Conservation (phyloP, 1,140 invertebrate genomes). For the Polypedilum pembai region DNA sequence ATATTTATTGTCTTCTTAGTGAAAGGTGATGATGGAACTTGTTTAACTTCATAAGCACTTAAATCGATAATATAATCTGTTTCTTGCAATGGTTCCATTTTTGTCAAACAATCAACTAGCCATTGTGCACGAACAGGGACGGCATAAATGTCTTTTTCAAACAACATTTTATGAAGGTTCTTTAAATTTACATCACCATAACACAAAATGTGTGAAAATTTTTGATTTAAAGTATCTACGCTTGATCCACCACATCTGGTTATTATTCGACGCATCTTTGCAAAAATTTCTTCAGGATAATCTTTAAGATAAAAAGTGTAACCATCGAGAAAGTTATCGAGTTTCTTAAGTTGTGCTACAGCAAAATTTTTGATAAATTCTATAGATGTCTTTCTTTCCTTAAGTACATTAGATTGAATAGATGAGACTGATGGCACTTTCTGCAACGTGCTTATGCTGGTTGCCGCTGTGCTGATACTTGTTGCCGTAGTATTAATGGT, state of each 20-base stretch:
- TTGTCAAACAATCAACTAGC: neutral
- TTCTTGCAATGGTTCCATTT: neutral
- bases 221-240: neutral
- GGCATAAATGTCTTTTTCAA: neutral
- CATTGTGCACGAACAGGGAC: neutral
- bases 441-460: no score
- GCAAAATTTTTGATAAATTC: no score
- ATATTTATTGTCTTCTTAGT: neutral
- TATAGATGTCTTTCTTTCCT: no score
- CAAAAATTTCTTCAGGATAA: neutral
- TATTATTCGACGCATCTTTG: neutral
- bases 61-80: neutral
- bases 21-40: neutral
- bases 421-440: no score
- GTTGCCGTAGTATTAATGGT: neutral
- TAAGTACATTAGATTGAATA: no score
- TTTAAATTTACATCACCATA: neutral
- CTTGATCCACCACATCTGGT: neutral
- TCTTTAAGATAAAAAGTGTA: neutral
- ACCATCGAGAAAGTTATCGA: neutral
- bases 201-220: neutral
- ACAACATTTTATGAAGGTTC: neutral
- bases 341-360: neutral
- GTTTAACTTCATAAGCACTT: neutral
- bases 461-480: neutral